Evolutionary conservation across 2,113 vertebrate species (phyloP).

Genomic region (Bettongia penicillata): DNA sequence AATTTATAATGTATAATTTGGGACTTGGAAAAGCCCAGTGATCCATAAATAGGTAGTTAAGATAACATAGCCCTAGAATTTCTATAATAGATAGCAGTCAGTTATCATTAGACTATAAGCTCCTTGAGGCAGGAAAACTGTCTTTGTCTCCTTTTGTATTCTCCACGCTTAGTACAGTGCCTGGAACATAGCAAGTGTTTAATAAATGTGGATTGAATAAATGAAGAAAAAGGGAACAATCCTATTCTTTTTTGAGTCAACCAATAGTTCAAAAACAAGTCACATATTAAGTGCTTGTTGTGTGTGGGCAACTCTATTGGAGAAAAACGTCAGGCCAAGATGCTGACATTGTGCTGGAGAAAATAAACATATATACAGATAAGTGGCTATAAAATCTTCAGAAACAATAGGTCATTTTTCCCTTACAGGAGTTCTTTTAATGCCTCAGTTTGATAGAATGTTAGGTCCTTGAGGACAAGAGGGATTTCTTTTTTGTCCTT

Average conservation of each 20-base stretch:
- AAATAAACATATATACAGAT: not conserved
- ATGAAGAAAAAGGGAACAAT: not conserved
- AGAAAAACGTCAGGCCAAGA: not conserved
- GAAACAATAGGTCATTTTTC: not conserved
- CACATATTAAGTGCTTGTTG: not conserved
- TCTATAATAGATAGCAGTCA: not conserved
- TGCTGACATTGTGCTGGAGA: not conserved
- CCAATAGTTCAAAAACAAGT: not conserved
- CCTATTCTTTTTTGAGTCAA: not conserved
- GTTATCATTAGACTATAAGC: not conserved
- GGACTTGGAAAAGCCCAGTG: not conserved
- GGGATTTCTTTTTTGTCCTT: not conserved
- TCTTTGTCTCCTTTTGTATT: not conserved
- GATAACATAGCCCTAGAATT: not conserved
- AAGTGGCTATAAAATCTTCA: not conserved
- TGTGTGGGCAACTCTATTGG: not conserved
- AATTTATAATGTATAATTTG: not conserved
- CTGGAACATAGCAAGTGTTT: not conserved
- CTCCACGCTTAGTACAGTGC: not conserved
- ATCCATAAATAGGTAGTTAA: not conserved
- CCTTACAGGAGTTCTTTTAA: not conserved
- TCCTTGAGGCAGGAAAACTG: not conserved
- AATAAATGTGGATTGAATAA: not conserved
- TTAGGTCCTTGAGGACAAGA: not conserved
- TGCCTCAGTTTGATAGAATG: not conserved